Evolutionary conservation across 2,888 invertebrate species (phyloP).

Genomic region (Thereva unica): DNA sequence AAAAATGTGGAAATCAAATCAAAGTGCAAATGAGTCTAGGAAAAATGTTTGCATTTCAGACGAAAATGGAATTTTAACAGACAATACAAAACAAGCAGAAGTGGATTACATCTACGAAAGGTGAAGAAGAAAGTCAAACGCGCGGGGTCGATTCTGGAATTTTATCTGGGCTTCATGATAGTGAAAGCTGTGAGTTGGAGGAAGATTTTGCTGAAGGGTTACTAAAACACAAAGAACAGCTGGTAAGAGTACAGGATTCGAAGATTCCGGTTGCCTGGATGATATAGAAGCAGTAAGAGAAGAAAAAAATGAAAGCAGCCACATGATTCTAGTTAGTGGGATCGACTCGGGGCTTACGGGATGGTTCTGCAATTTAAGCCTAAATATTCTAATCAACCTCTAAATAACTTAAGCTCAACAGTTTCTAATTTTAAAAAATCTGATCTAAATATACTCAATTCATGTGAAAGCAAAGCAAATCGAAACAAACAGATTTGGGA

Average conservation of each 20-base stretch:
- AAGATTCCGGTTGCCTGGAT: constrained; percentile 50
- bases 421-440: constrained; percentile 1
- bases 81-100: too few relatives aligned
- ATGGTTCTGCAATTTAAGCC: constrained; percentile 65
- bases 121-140: too few relatives aligned
- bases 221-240: too few relatives aligned
- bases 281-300: constrained; percentile 42
- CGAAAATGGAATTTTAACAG: too few relatives aligned
- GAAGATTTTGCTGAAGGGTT: too few relatives aligned
- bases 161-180: too few relatives aligned
- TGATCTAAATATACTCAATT: constrained; percentile 36
- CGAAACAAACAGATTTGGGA: constrained; percentile 64
- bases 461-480: constrained; percentile 41
- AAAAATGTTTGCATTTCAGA: too few relatives aligned
- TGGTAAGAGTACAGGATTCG: constrained; percentile 31
- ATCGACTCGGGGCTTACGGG: constrained; percentile 63
- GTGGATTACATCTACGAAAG: too few relatives aligned
- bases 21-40: too few relatives aligned
- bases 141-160: too few relatives aligned
- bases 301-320: constrained; percentile 41
- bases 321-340: constrained; percentile 70
- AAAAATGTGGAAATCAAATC: too few relatives aligned
- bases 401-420: constrained; percentile 41
- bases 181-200: too few relatives aligned
- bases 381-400: constrained; percentile 53